These are phyloP conservation scores for Cryptoprocta ferox DNA, from an alignment of 2,797 vertebrate species.

Conservation along the genomic window DNA sequence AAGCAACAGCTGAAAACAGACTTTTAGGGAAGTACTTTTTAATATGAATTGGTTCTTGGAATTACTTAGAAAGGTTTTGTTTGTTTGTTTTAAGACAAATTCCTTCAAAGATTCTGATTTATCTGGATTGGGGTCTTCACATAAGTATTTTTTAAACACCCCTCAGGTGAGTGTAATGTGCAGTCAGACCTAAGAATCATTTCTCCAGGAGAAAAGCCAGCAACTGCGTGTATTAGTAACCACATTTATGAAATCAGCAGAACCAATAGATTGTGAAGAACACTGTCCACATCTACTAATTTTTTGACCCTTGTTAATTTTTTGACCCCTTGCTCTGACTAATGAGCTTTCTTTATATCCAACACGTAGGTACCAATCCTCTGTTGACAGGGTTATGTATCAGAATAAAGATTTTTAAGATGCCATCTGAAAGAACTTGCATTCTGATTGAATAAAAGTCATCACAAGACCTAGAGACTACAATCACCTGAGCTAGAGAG, in stretches of 20 bases:
- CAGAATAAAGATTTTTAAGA: background rate
- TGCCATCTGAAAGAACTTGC: background rate
- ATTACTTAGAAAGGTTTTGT: background rate
- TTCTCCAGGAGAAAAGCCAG: background rate
- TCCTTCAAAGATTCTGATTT: background rate
- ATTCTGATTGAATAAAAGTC: background rate
- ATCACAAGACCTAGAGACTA: background rate
- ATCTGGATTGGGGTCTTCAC: accelerated
- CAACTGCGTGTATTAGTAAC: background rate
- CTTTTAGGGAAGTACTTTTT: background rate
- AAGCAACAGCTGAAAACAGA: background rate
- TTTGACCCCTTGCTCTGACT: too few relatives aligned
- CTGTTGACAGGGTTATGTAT: background rate
- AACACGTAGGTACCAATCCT: background rate
- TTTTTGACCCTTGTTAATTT: background rate
- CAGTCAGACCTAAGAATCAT: background rate
- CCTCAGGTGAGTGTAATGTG: background rate
- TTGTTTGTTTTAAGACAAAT: background rate
- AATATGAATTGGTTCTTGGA: background rate
- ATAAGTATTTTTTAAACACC: background rate
- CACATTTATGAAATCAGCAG: background rate
- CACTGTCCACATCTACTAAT: background rate
- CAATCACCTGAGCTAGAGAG: background rate
- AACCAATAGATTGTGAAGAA: background rate
- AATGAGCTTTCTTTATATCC: background rate